phyloP scores from a whole-genome alignment of 1,140 invertebrate genomes.

The Orussus abietinus region DNA sequence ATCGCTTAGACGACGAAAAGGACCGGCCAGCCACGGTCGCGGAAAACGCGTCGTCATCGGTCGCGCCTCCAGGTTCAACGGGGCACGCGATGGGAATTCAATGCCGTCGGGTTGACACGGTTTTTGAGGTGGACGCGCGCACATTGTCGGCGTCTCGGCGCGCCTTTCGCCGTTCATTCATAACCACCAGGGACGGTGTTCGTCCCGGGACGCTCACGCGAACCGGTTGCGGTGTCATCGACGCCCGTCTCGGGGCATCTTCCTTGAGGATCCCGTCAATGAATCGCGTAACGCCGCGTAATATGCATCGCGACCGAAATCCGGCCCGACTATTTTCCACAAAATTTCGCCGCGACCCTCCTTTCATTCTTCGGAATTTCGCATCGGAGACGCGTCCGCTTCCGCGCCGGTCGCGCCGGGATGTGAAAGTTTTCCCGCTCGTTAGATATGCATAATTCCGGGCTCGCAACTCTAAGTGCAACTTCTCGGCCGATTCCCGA shows the following conservation, averaged over 20 bases:
- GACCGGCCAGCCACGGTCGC: too few species aligned
- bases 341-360: too few species aligned
- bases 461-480: constrained; percentile 17
- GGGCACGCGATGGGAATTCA: constrained; percentile 23
- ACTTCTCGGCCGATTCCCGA: constrained; percentile 25
- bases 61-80: too few species aligned
- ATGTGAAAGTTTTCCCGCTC: constrained; percentile 34
- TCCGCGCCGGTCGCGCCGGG: constrained; percentile 15
- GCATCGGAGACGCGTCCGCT: too few species aligned
- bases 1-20: too few species aligned
- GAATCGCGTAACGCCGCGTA: constrained; percentile 13
- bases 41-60: too few species aligned
- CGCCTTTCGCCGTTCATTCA: constrained; percentile 36
- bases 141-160: not conserved
- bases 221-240: too few species aligned
- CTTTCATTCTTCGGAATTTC: too few species aligned
- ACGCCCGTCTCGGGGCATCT: constrained; percentile 24
- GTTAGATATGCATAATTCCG: constrained; percentile 32
- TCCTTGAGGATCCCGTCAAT: constrained; percentile 38
- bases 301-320: not conserved
- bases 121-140: constrained; percentile 14
- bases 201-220: too few species aligned
- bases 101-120: constrained; percentile 24
- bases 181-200: too few species aligned
- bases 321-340: too few species aligned